These are phyloP conservation scores for Phenganax subtilis DNA, from an alignment of 92 coral and sea anemone genomes.

Conservation along the genomic window DNA sequence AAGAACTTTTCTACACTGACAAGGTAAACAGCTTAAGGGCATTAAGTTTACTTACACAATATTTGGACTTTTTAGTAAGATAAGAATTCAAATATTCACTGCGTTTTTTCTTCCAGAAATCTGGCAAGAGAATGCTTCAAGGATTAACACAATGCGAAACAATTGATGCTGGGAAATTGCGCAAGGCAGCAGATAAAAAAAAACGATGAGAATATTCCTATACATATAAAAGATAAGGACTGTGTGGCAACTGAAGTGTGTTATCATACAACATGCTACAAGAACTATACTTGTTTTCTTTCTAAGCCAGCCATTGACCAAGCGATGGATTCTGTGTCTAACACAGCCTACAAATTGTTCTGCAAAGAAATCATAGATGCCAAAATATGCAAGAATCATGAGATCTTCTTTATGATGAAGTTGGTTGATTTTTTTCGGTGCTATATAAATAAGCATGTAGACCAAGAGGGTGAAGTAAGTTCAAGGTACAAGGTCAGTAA, in stretches of 20 bases:
- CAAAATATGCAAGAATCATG: conserved; percentile 25
- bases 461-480: conserved; percentile 10
- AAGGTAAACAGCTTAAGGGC: too few relatives aligned
- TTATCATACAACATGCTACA: conserved; percentile 32
- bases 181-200: conserved; percentile 47
- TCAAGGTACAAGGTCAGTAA: conserved; percentile 23
- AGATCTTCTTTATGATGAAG: conserved; percentile 29
- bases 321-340: conserved; percentile 14
- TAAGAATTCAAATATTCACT: background rate
- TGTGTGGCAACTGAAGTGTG: conserved; percentile 25
- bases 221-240: conserved; percentile 18
- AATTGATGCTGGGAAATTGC: conserved; percentile 41
- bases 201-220: conserved; percentile 43
- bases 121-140: background rate
- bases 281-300: conserved; percentile 27
- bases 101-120: conserved; percentile 17
- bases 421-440: conserved; percentile 24
- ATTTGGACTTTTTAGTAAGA: too few relatives aligned
- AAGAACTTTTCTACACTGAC: too few relatives aligned
- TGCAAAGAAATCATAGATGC: conserved; percentile 38
- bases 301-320: conserved; percentile 15
- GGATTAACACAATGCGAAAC: conserved; percentile 51
- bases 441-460: conserved; percentile 15
- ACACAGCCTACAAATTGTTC: conserved; percentile 22
- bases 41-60: too few relatives aligned